Evolutionary conservation across 1,140 invertebrate genomes (phyloP).

Genomic region (Trialeurodes vaporariorum): DNA sequence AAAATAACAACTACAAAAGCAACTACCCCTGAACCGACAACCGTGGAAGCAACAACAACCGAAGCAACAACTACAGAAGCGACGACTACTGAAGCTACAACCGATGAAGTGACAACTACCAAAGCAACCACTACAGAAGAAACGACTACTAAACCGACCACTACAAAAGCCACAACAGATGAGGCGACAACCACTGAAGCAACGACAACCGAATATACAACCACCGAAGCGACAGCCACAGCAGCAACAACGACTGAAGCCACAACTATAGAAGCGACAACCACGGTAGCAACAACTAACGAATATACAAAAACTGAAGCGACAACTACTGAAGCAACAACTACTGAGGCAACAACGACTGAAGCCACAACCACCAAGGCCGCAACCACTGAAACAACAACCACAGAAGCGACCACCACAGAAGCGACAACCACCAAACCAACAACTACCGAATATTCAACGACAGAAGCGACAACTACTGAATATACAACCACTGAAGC

Average conservation of each 20-base stretch:
- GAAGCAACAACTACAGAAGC: background rate
- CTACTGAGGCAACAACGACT: background rate
- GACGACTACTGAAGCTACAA: background rate
- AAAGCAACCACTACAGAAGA: background rate
- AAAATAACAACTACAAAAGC: background rate
- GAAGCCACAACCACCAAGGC: background rate
- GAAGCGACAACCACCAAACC: too few relatives aligned
- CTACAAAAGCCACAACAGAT: too few relatives aligned
- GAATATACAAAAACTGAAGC: background rate
- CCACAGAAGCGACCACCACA: background rate
- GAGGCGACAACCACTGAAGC: background rate
- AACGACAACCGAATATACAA: background rate
- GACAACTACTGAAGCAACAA: background rate
- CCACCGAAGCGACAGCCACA: background rate
- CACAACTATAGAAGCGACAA: background rate
- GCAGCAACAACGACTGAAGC: background rate
- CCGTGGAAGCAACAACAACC: background rate
- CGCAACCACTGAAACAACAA: background rate
- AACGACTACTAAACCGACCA: background rate
- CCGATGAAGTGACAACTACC: background rate
- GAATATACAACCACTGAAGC: background rate
- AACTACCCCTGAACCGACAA: background rate
- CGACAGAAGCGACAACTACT: background rate
- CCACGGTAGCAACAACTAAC: background rate
- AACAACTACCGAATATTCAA: background rate